A percentile compares a stretch with the other conserved stretches of the same genome.
These are phyloP conservation scores for Otus sunia DNA, from an alignment of 2,113 vertebrate genomes.

Conservation along the genomic window DNA sequence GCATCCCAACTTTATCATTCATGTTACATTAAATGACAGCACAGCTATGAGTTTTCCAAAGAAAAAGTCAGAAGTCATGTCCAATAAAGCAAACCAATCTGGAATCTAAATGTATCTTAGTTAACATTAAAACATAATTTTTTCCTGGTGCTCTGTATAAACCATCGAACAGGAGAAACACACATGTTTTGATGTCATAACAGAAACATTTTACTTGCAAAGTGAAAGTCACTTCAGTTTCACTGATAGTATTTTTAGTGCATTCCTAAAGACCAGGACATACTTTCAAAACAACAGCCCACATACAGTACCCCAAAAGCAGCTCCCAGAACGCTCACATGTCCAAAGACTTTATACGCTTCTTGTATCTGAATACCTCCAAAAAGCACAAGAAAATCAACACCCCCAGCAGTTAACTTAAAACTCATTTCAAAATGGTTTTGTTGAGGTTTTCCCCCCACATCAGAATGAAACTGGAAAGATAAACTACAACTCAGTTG, in stretches of 20 bases:
- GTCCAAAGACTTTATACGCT: not conserved
- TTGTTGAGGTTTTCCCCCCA: accelerated
- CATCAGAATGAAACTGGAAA: not conserved
- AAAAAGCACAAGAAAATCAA: not conserved
- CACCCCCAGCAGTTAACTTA: not conserved
- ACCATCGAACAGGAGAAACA: not conserved
- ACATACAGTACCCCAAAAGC: not conserved
- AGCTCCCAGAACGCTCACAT: not conserved
- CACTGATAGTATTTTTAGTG: not conserved
- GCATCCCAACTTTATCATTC: not conserved
- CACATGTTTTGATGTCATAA: not conserved
- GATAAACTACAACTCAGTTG: not conserved
- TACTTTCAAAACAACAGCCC: not conserved
- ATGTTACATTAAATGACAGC: accelerated
- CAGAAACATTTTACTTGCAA: not conserved
- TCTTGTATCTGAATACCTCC: not conserved
- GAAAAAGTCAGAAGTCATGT: not conserved
- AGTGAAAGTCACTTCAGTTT: not conserved
- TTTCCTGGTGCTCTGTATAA: not conserved
- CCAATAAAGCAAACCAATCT: not conserved
- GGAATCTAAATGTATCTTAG: not conserved
- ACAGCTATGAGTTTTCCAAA: not conserved
- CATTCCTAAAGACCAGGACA: not conserved
- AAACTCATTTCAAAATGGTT: not conserved
- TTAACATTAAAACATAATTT: not conserved